Percentiles rank a stretch among this genome's conserved stretches.
phyloP scores from a whole-genome alignment of 2,888 invertebrate genomes.

The Ennomos erosarius region DNA sequence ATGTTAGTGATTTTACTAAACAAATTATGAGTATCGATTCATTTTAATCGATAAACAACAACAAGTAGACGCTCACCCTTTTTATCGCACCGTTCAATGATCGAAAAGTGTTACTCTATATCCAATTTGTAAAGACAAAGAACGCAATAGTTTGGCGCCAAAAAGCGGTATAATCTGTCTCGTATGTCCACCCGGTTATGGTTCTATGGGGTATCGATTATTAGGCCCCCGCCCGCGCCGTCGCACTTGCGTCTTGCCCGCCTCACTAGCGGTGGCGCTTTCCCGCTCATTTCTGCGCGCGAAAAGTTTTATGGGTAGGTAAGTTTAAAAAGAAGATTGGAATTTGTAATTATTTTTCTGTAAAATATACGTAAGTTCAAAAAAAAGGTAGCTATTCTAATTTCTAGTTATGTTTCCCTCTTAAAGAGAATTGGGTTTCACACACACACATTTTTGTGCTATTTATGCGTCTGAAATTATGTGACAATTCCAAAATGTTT shows the following conservation, averaged over 20 bases:
- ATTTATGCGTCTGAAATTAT: too few species aligned
- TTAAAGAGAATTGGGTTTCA: too few species aligned
- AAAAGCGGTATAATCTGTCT: constrained; percentile 63
- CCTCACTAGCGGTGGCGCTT: constrained; percentile 23
- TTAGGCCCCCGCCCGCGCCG: constrained; percentile 32
- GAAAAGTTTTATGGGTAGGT: constrained; percentile 15
- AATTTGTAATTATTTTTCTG: too few species aligned
- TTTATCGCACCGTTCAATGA: too few species aligned
- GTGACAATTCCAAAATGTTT: too few species aligned
- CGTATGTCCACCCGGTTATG: constrained; percentile 77
- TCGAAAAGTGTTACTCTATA: not conserved
- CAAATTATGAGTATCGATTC: too few species aligned
- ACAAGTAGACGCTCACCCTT: too few species aligned
- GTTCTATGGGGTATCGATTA: constrained; percentile 74
- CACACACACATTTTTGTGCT: too few species aligned
- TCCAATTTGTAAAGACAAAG: constrained; percentile 4
- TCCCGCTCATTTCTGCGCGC: constrained; percentile 30
- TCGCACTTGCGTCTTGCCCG: constrained; percentile 18
- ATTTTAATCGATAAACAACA: too few species aligned
- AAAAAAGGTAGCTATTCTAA: constrained; percentile 3
- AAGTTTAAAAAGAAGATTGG: not conserved
- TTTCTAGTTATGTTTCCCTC: too few species aligned
- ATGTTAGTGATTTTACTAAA: too few species aligned
- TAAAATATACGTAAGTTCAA: not conserved
- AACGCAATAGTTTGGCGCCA: constrained; percentile 53